These are phyloP conservation scores for Pseudopleuronectes americanus DNA, from an alignment of 2,797 vertebrate genomes.

Conservation along the genomic window DNA sequence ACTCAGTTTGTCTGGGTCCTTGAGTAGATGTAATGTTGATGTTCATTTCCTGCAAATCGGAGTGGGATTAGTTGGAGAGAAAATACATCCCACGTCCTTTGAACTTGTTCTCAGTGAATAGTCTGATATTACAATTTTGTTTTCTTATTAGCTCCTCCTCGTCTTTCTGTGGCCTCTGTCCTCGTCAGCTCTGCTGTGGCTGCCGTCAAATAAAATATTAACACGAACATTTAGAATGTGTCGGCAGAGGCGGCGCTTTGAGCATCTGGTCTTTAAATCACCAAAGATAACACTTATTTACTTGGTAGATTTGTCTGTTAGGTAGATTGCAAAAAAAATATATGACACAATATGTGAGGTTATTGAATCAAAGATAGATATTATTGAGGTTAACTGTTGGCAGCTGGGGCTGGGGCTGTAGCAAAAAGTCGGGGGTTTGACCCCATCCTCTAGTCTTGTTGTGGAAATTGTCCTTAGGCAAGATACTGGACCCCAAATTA, in stretches of 20 bases:
- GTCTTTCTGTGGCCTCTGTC: slow-evolving; percentile 28
- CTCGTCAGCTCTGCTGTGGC: background rate
- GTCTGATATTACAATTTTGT: slow-evolving; percentile 12
- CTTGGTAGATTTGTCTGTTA: no score
- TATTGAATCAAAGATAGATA: background rate
- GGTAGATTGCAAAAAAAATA: background rate
- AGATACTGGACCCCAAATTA: no score
- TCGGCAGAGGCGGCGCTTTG: background rate
- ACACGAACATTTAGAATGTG: no score
- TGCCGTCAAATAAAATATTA: background rate
- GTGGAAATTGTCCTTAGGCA: no score
- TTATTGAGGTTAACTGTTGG: background rate
- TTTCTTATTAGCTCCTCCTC: slow-evolving; percentile 24
- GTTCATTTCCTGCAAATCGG: slow-evolving; percentile 46
- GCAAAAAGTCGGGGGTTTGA: no score
- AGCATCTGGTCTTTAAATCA: no score
- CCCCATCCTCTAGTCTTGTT: no score
- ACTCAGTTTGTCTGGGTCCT: slow-evolving; percentile 32
- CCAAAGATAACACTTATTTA: background rate
- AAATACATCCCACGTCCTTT: slow-evolving; percentile 5
- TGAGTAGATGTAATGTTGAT: slow-evolving; percentile 58
- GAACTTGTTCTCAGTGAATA: slow-evolving; percentile 34
- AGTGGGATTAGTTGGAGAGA: slow-evolving; percentile 41
- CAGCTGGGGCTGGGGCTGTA: no score
- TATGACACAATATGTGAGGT: background rate